Conservation (phyloP, 2,797 vertebrate genomes). For the Salmo trutta region DNA sequence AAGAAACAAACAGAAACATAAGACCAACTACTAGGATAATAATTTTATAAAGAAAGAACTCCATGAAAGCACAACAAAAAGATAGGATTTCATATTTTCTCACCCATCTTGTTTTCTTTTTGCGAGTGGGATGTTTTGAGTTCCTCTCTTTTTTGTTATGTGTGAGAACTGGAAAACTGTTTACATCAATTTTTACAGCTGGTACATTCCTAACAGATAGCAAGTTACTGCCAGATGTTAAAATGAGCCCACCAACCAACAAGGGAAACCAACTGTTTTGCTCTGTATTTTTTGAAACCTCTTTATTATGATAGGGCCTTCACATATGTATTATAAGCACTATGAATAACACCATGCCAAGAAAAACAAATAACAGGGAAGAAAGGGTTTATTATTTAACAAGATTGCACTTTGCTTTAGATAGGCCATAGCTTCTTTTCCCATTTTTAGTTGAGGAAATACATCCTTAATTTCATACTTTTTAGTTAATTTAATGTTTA, state of each 20-base stretch:
- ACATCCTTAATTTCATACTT: constrained; percentile 31
- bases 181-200: constrained; percentile 80
- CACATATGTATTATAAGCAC: constrained; percentile 61
- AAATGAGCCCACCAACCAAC: constrained; percentile 52
- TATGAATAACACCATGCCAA: constrained; percentile 60
- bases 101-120: constrained; percentile 51
- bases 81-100: constrained; percentile 69
- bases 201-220: constrained; percentile 78
- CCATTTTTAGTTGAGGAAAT: constrained; percentile 40
- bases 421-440: constrained; percentile 31
- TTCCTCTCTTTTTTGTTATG: constrained; percentile 67
- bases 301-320: constrained; percentile 53
- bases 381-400: constrained; percentile 36
- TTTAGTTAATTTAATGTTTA: constrained; percentile 38
- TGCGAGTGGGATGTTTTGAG: constrained; percentile 55
- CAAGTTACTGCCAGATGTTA: constrained; percentile 70
- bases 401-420: constrained; percentile 60
- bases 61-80: constrained; percentile 76
- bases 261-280: constrained; percentile 42
- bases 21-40: constrained; percentile 56
- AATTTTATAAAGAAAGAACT: constrained; percentile 56
- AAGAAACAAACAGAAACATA: constrained; percentile 52
- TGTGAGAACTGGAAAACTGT: constrained; percentile 83
- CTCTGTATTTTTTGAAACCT: constrained; percentile 49
- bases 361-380: constrained; percentile 53